Percentiles rank a stretch among this genome's conserved stretches.
phyloP scores from a whole-genome alignment of 1,140 invertebrate species.

The Drosophila malerkotliana region DNA sequence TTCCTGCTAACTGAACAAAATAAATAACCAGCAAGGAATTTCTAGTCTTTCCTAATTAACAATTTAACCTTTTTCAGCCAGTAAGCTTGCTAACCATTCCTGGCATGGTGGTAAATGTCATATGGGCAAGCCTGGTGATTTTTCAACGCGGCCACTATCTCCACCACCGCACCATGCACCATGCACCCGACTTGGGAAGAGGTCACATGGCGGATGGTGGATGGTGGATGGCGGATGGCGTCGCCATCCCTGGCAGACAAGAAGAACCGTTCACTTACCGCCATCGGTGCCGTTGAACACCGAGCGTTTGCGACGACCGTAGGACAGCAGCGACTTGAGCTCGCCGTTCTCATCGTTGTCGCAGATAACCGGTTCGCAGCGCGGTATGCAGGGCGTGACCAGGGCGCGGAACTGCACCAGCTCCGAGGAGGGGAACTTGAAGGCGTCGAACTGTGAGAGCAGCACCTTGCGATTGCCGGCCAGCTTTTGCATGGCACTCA shows the following conservation, averaged over 20 bases:
- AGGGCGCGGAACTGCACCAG: slow-evolving; percentile 96
- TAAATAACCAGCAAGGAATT: slow-evolving; percentile 3
- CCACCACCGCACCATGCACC: background rate
- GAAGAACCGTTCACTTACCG: slow-evolving; percentile 70
- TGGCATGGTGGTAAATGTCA: slow-evolving; percentile 3
- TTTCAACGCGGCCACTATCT: background rate
- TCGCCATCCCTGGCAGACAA: slow-evolving; percentile 45
- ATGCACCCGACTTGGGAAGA: background rate
- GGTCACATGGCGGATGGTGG: slow-evolving; percentile 15
- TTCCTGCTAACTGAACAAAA: background rate
- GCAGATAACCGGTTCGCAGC: slow-evolving; percentile 96
- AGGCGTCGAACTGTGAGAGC: slow-evolving; percentile 96
- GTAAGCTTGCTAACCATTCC: background rate
- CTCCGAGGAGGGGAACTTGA: slow-evolving; percentile 97
- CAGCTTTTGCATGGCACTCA: slow-evolving; percentile 95
- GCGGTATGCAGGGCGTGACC: slow-evolving; percentile 96
- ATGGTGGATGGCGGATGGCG: background rate
- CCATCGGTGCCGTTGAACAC: slow-evolving; percentile 74
- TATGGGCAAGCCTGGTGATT: slow-evolving; percentile 2
- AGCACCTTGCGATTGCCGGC: slow-evolving; percentile 89
- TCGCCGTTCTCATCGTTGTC: slow-evolving; percentile 92
- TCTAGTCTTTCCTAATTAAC: slow-evolving; percentile 6
- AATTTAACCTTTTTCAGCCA: slow-evolving; percentile 5
- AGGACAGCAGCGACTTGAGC: slow-evolving; percentile 90
- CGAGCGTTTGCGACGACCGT: slow-evolving; percentile 86